Evolutionary conservation across 2,113 vertebrate genomes (phyloP).

Genomic region (Coregonus clupeaformis): DNA sequence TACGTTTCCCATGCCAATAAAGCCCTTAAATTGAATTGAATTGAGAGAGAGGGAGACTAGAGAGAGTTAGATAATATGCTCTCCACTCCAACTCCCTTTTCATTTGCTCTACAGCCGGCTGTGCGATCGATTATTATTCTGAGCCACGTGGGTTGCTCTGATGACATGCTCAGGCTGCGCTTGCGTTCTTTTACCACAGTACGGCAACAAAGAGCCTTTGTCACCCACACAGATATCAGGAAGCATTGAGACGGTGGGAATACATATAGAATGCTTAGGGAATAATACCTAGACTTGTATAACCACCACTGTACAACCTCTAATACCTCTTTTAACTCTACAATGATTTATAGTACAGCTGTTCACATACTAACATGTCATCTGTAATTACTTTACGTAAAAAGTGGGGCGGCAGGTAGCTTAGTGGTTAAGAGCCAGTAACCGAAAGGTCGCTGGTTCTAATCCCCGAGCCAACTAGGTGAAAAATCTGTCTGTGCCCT

Average conservation of each 20-base stretch:
- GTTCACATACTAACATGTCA: background rate
- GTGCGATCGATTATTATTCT: constrained; percentile 16
- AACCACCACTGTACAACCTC: background rate
- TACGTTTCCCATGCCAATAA: too few species aligned
- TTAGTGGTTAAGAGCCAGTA: too few species aligned
- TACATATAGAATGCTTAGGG: background rate
- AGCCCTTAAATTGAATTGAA: too few species aligned
- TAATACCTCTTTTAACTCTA: too few species aligned
- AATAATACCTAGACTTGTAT: background rate
- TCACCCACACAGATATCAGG: constrained; percentile 21
- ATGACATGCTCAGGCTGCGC: constrained; percentile 49
- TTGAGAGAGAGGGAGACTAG: background rate
- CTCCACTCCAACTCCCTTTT: constrained; percentile 45
- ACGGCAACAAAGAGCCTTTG: constrained; percentile 70
- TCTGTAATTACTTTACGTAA: too few species aligned
- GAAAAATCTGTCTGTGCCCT: too few species aligned
- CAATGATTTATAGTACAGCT: background rate
- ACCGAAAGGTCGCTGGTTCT: too few species aligned
- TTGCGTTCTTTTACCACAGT: constrained; percentile 62
- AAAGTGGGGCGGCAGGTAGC: too few species aligned
- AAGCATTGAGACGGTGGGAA: background rate
- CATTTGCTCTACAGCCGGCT: constrained; percentile 52
- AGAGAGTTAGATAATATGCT: constrained; percentile 13
- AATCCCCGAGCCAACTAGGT: too few species aligned
- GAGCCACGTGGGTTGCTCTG: constrained; percentile 10